Conservation (phyloP, 2,797 vertebrate genomes). For the Cyprinella venusta region DNA sequence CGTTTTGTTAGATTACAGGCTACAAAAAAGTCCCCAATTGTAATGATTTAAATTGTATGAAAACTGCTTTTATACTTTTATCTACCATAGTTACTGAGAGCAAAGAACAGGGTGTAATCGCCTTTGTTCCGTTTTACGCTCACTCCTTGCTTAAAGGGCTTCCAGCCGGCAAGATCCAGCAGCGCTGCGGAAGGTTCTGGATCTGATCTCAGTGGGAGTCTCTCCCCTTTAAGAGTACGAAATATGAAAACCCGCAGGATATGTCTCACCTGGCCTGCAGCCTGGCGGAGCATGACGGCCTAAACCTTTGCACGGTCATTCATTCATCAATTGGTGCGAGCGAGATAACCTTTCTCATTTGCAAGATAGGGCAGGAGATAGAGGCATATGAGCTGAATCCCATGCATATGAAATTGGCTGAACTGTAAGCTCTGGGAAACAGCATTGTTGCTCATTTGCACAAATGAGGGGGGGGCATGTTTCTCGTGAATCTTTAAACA, state of each 20-base stretch:
- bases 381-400: slow-evolving; percentile 22
- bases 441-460: slow-evolving; percentile 23
- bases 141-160: slow-evolving; percentile 41
- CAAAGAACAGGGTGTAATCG: slow-evolving; percentile 44
- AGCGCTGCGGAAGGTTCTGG: slow-evolving; percentile 25
- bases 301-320: slow-evolving; percentile 42
- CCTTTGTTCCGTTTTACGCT: slow-evolving; percentile 49
- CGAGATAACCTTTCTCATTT: slow-evolving; percentile 52
- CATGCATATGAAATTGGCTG: slow-evolving; percentile 29
- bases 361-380: slow-evolving; percentile 50
- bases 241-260: slow-evolving; percentile 44
- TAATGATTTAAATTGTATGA: slow-evolving; percentile 11
- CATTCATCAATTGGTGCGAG: slow-evolving; percentile 32
- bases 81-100: slow-evolving; percentile 28
- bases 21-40: not conserved
- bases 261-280: slow-evolving; percentile 38
- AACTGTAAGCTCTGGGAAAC: slow-evolving; percentile 28
- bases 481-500: slow-evolving; percentile 34
- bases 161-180: slow-evolving; percentile 44
- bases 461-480: slow-evolving; percentile 14
- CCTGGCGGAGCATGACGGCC: slow-evolving; percentile 8
- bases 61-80: slow-evolving; percentile 37
- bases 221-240: slow-evolving; percentile 35
- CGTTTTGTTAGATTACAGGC: slow-evolving; percentile 12
- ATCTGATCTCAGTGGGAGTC: slow-evolving; percentile 43